Percentiles rank a stretch among this genome's conserved stretches.
phyloP scores from a whole-genome alignment of 2,797 vertebrate genomes.

The Chaetodon trifasciatus region DNA sequence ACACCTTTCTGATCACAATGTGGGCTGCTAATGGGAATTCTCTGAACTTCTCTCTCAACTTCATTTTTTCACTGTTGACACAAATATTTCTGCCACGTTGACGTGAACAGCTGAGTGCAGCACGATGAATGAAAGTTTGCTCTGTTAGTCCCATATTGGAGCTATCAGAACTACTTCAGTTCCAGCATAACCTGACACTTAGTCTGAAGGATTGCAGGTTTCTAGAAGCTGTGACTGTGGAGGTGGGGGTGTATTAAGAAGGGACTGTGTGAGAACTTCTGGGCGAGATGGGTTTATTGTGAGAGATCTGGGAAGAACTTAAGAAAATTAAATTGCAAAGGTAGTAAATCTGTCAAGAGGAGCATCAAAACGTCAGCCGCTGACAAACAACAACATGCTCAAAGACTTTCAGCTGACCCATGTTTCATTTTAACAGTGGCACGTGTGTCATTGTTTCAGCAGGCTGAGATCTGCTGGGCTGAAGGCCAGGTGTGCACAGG shows the following conservation, averaged over 20 bases:
- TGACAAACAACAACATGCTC: background rate
- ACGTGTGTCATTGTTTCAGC: background rate
- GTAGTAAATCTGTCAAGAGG: background rate
- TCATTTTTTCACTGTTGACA: background rate
- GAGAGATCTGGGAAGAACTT: too few relatives aligned
- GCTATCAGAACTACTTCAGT: background rate
- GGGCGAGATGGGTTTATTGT: background rate
- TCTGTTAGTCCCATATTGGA: too few relatives aligned
- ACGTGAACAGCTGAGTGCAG: background rate
- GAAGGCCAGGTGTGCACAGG: constrained; percentile 21
- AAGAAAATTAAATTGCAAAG: background rate
- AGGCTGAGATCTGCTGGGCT: background rate
- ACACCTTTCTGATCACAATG: background rate
- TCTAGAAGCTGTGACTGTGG: background rate
- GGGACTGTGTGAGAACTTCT: background rate
- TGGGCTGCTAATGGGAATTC: background rate
- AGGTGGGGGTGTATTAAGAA: background rate
- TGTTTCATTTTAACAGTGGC: background rate
- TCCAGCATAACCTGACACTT: background rate
- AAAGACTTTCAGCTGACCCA: background rate
- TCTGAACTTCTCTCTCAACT: background rate
- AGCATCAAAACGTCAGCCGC: too few relatives aligned
- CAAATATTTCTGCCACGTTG: background rate
- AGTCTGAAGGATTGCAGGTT: background rate
- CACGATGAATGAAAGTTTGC: background rate